These are phyloP conservation scores for Gallinago undulata DNA, from an alignment of 2,113 vertebrate species.

Conservation along the genomic window DNA sequence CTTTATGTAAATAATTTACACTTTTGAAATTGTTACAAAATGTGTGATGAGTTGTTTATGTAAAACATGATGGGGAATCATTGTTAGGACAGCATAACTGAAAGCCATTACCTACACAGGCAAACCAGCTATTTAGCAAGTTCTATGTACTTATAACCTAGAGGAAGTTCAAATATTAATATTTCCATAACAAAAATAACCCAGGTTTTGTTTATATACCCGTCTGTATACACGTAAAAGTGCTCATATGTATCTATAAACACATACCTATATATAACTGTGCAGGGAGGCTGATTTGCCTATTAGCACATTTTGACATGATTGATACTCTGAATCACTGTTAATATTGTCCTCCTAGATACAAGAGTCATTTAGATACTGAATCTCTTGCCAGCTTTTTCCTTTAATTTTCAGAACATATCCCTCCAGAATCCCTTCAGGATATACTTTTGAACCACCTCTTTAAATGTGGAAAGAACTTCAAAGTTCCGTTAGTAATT, in stretches of 20 bases:
- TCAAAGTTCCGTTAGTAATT: conserved; percentile 43
- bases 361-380: not conserved
- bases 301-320: not conserved
- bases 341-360: not conserved
- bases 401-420: not conserved
- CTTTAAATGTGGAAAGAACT: conserved; percentile 28
- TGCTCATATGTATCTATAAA: not conserved
- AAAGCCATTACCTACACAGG: not conserved
- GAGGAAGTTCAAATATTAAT: not conserved
- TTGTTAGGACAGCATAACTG: not conserved
- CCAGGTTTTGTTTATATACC: not conserved
- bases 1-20: conserved; percentile 33
- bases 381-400: not conserved
- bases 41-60: not conserved
- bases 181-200: not conserved
- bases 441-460: not conserved
- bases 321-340: not conserved
- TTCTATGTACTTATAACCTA: not conserved
- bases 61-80: not conserved
- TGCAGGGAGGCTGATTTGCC: not conserved
- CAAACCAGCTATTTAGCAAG: not conserved
- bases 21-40: conserved; percentile 30
- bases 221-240: not conserved
- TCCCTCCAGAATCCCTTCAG: conserved; percentile 1
- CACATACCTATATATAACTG: not conserved